Conservation (phyloP, 2,888 invertebrate genomes). For the Ectropis crepuscularia region DNA sequence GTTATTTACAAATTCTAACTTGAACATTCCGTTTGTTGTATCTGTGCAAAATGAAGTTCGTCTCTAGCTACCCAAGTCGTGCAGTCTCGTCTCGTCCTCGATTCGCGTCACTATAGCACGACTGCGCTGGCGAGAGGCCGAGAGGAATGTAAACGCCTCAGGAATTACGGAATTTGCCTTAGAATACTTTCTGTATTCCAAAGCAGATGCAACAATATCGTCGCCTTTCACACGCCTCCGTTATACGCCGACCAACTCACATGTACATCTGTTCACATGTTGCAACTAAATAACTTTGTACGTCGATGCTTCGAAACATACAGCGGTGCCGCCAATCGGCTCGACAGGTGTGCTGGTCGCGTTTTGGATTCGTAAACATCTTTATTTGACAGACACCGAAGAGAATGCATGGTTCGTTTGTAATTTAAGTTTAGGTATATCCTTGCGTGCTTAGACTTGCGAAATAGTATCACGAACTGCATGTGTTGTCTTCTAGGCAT, state of each 20-base stretch:
- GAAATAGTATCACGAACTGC: constrained; percentile 12
- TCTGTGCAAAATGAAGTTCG: constrained; percentile 13
- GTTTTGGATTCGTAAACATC: constrained; percentile 44
- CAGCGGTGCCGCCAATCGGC: not conserved
- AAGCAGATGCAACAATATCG: constrained; percentile 38
- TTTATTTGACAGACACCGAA: constrained; percentile 38
- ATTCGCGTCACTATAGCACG: constrained; percentile 34
- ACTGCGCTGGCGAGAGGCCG: constrained; percentile 44
- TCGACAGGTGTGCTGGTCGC: not conserved
- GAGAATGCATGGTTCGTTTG: constrained; percentile 7
- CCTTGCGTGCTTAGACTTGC: constrained; percentile 3
- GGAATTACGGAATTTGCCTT: no score
- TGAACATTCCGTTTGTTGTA: not conserved
- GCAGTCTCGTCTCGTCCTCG: constrained; percentile 13
- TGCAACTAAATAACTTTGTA: not conserved
- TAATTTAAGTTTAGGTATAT: not conserved
- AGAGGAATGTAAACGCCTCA: constrained; percentile 71
- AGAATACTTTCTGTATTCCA: constrained; percentile 26
- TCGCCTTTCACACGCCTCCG: constrained; percentile 64
- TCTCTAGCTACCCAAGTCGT: constrained; percentile 6
- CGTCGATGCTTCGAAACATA: not conserved
- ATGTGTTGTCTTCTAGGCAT: constrained; percentile 5
- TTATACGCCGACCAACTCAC: constrained; percentile 25
- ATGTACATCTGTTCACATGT: not conserved
- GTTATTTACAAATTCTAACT: not conserved